Base-by-base conservation (phyloP, 2,797 vertebrate genomes). In the Alfaro cultratus region DNA sequence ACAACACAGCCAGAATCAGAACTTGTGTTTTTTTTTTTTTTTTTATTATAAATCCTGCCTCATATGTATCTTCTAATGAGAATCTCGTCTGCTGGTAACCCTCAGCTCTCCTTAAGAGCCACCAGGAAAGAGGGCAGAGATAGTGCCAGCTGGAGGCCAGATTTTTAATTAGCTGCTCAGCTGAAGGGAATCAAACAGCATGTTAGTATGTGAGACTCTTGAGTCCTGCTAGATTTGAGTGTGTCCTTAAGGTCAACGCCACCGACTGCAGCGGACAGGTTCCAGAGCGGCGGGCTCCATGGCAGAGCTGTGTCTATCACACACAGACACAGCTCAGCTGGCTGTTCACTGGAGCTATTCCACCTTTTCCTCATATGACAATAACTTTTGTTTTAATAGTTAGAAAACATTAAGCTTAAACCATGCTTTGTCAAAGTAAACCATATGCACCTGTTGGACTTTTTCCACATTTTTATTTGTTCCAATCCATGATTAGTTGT, bases 111-210 rank as follows among this genome's bases (percentile, higher is more conserved):
- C 57, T 34, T 5, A 8, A 34, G 57, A 62, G 57, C 73, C 36
- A 49, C 18, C 49, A 55, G 47, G 34, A 55, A 74, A 34, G 57
- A 43, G 55, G 39, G 55, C 51, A 75, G 55, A 62, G 4, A 57
- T 41, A 10, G 11, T 29, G 8, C 15, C 9, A 62, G 55, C 21
- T 29, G 74, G 23, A 47, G 41, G 62, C 11, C 41, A 43, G 23
- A 75, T 55, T 71, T 45, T 45, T 70, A 53, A 76, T 62, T 81
- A 72, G 43, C 53, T 43, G n/a, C 67, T 76, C 36, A 76, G 34
- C 5, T 43, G 5, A 43, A 70, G 55, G 67, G 64, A 29, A 41
- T 80, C 46, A 71, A 74, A 80, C 45, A 62, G 18, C 72, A 53
- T 53, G 72, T 43, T 80, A 45, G 68, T 7, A 4, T 67, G 21